Base-by-base conservation (phyloP, 2,113 vertebrate genomes). In the Emydura subglobosa region DNA sequence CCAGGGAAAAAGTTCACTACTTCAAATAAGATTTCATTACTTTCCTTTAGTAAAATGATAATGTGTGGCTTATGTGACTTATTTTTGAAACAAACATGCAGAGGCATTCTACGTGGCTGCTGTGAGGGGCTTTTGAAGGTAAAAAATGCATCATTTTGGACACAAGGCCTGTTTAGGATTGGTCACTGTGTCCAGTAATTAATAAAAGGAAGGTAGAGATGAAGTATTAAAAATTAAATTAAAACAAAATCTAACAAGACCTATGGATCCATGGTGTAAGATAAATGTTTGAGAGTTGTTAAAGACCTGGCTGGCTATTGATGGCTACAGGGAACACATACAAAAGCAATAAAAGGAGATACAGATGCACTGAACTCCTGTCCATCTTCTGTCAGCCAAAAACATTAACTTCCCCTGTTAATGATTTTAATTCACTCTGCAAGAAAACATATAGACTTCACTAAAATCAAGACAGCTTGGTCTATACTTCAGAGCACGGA, bases 151-250 rank as follows among this genome's bases (percentile, higher is more conserved):
- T 47, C 82, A 42, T 59, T 79, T 87, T 68, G 79, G 8, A 51
- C 2, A 2, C 0, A 1, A 17, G 84, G n/a, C 3, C 34, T 34
- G 2, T 78, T n/a, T 39, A 53, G 25, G 27, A 53, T 4, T 59
- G 6, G 7, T 61, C 13, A 31, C 34, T 74, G 34, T 21, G 21
- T 42, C 12, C 22, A 47, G 0, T 0, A 74, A 90, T 79, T 10
- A 13, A 81, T 5, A 74, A 81, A 88, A 39, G 14, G 5, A 1
- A 79, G 81, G 10, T 1, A 86, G 83, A 88, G 8, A 57, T 61
- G 85, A 79, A 59, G 1, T 21, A 49, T 79, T 85, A 76, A 5
- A 1, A 3, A 72, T 7, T 47, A 72, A 72, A 21, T 39, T 47
- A 78, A 44, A 47, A 81, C 19, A 65, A 8, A 25, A 31, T 61